A percentile compares a stretch with the other conserved stretches of the same genome.
phyloP scores from a whole-genome alignment of 2,888 invertebrate genomes.

The Plagodis pulveraria region DNA sequence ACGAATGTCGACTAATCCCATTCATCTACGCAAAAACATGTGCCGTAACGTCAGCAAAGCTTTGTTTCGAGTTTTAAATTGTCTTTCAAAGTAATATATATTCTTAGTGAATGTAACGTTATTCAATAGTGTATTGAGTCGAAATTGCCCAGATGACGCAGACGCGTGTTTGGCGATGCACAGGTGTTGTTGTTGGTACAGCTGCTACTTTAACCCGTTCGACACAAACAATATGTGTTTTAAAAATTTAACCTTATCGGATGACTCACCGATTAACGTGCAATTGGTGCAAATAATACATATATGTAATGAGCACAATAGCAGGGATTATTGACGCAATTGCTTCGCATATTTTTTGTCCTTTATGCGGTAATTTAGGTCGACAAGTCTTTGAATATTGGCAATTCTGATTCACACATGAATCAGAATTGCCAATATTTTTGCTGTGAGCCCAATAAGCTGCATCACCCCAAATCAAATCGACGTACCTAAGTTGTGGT shows the following conservation, averaged over 20 bases:
- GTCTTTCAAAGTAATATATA: slow-evolving; percentile 44
- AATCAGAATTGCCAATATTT: too few relatives aligned
- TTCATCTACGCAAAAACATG: slow-evolving; percentile 46
- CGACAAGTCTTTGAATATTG: too few relatives aligned
- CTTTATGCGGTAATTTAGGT: neutral
- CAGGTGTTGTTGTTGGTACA: slow-evolving; percentile 66
- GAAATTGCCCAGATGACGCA: slow-evolving; percentile 76
- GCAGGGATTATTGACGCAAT: too few relatives aligned
- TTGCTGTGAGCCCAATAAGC: too few relatives aligned
- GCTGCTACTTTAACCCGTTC: slow-evolving; percentile 49
- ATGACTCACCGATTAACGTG: slow-evolving; percentile 54
- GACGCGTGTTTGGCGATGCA: slow-evolving; percentile 51
- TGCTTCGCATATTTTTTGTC: neutral
- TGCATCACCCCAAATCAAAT: too few relatives aligned
- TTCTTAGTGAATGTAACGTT: slow-evolving; percentile 57
- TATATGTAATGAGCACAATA: slow-evolving; percentile 6
- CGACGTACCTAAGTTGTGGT: too few relatives aligned
- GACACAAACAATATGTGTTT: slow-evolving; percentile 40
- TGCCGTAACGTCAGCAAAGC: slow-evolving; percentile 44
- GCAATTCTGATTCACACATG: too few relatives aligned
- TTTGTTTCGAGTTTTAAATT: slow-evolving; percentile 41
- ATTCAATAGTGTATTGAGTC: slow-evolving; percentile 57
- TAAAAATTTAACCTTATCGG: slow-evolving; percentile 38
- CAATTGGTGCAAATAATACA: slow-evolving; percentile 39
- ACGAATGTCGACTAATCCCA: slow-evolving; percentile 44